Conservation (phyloP, 2,888 invertebrate genomes). For the Clepsis dumicolana region DNA sequence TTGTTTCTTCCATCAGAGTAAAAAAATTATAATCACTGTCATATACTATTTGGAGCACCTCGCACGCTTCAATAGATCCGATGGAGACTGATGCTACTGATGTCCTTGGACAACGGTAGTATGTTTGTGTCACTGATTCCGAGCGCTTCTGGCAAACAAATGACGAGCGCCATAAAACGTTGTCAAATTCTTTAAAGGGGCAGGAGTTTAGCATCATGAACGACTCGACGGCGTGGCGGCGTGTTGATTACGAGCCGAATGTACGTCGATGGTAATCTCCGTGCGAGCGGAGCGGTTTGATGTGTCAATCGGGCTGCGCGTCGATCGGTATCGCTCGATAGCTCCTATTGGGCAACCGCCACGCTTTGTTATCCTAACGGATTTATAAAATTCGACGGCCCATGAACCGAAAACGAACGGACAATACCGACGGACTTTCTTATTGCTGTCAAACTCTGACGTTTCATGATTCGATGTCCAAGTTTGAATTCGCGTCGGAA, state of each 20-base stretch:
- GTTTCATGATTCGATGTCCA: constrained; percentile 44
- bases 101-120: not conserved
- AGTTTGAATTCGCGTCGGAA: constrained; percentile 35
- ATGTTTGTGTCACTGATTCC: constrained; percentile 16
- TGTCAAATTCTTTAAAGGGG: constrained; percentile 32
- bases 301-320: constrained; percentile 79
- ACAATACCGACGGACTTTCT: constrained; percentile 63
- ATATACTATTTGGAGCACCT: not conserved
- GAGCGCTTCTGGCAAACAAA: constrained; percentile 14
- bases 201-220: constrained; percentile 67
- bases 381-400: constrained; percentile 73
- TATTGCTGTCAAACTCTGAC: constrained; percentile 55
- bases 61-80: not conserved
- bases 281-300: constrained; percentile 74
- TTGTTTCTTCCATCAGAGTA: no score
- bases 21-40: no score
- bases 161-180: constrained; percentile 25
- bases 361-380: constrained; percentile 82
- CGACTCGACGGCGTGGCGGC: constrained; percentile 70
- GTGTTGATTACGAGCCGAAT: constrained; percentile 78
- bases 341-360: constrained; percentile 82
- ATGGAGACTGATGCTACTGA: not conserved
- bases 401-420: constrained; percentile 61
- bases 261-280: constrained; percentile 78
- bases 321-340: constrained; percentile 76